Evolutionary conservation across 30 jellyfish, hydroid and myxozoan genomes (phyloP).

Genomic region (Cassiopea xamachana): DNA sequence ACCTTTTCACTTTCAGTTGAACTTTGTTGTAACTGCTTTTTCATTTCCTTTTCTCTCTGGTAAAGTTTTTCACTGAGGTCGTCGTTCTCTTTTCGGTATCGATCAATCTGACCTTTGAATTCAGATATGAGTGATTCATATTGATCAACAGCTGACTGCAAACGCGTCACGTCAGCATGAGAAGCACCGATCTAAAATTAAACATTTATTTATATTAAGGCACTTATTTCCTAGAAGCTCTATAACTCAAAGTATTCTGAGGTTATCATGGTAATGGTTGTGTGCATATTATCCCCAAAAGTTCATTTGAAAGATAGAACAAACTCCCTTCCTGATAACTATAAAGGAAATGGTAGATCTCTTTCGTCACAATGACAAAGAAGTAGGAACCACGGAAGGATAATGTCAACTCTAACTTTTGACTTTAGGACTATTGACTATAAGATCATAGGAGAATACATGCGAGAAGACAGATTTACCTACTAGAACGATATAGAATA

Average conservation of each 20-base stretch:
- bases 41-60: constrained; percentile 74
- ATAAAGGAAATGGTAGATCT: too few relatives aligned
- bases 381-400: too few relatives aligned
- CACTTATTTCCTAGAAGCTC: background rate
- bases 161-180: constrained; percentile 65
- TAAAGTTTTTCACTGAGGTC: constrained; percentile 65
- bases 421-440: too few relatives aligned
- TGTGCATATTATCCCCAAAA: background rate
- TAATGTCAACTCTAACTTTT: too few relatives aligned
- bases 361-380: too few relatives aligned
- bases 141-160: constrained; percentile 85
- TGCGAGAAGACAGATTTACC: too few relatives aligned
- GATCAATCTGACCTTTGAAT: constrained; percentile 81
- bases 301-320: too few relatives aligned
- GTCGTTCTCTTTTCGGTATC: constrained; percentile 71
- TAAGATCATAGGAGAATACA: too few relatives aligned
- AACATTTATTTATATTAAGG: background rate
- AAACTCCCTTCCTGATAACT: too few relatives aligned
- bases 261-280: background rate
- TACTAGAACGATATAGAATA: too few relatives aligned
- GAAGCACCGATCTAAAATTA: constrained; percentile 47
- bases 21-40: constrained; percentile 64
- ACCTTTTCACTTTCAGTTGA: constrained; percentile 79
- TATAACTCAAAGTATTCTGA: background rate
- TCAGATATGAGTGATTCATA: constrained; percentile 83